These are phyloP conservation scores for Cephalopachus bancanus DNA, from an alignment of 2,797 vertebrate genomes.

Conservation along the genomic window DNA sequence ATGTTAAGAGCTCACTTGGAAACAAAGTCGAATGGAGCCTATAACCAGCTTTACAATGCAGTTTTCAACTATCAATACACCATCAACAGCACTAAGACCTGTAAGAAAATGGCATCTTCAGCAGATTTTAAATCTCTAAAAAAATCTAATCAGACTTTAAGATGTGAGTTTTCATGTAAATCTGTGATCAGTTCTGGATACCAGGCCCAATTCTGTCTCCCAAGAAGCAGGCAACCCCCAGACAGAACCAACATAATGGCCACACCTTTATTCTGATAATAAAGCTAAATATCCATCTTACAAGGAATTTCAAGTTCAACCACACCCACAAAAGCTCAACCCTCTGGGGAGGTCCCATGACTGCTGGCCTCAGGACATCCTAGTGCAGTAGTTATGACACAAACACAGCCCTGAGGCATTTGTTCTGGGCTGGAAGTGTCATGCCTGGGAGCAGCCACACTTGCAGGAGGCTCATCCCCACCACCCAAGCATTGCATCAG, in stretches of 20 bases:
- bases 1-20: background rate
- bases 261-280: background rate
- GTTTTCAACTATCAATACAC: background rate
- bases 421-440: background rate
- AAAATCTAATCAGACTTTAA: background rate
- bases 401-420: background rate
- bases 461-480: too few species aligned
- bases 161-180: background rate
- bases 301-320: background rate
- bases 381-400: background rate
- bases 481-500: background rate
- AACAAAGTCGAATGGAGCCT: slow-evolving; percentile 4
- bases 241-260: background rate
- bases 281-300: background rate
- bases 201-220: background rate
- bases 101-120: slow-evolving; percentile 1
- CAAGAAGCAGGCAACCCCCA: background rate
- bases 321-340: background rate
- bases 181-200: background rate
- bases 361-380: background rate
- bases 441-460: background rate
- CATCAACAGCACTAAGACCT: background rate
- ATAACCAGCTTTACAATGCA: background rate
- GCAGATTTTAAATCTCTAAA: slow-evolving; percentile 6
- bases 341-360: background rate